phyloP scores from a whole-genome alignment of 2,113 vertebrate species.

The Pachycephala philippinensis region DNA sequence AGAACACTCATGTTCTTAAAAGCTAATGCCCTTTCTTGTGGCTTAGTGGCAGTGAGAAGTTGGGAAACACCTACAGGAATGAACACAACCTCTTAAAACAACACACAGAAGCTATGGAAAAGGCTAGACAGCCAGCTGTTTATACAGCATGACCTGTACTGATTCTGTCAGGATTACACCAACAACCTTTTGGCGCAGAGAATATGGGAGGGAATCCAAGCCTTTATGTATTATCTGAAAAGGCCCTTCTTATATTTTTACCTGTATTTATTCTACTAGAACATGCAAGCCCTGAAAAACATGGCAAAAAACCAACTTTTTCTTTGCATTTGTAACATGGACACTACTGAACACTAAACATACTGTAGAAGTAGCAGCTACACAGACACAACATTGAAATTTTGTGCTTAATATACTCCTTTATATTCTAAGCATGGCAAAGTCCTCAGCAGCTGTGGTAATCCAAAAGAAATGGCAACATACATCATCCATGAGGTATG shows the following conservation, averaged over 20 bases:
- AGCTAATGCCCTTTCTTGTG: background rate
- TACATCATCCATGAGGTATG: conserved; percentile 15
- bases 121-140: background rate
- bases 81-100: background rate
- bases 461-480: background rate
- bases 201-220: background rate
- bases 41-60: background rate
- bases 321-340: background rate
- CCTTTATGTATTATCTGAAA: background rate
- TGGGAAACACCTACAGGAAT: background rate
- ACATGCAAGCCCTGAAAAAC: background rate
- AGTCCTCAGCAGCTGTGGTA: conserved; percentile 33
- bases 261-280: background rate
- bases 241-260: background rate
- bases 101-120: background rate
- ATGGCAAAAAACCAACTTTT: background rate
- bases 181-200: background rate
- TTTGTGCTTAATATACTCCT: conserved; percentile 23
- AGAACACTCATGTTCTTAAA: background rate
- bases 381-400: background rate
- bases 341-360: background rate
- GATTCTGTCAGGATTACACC: background rate
- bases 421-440: background rate
- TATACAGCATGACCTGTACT: background rate
- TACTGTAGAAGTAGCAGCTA: conserved; percentile 22